Conservation (phyloP, 2,113 vertebrate species). For the Chionomys nivalis region DNA sequence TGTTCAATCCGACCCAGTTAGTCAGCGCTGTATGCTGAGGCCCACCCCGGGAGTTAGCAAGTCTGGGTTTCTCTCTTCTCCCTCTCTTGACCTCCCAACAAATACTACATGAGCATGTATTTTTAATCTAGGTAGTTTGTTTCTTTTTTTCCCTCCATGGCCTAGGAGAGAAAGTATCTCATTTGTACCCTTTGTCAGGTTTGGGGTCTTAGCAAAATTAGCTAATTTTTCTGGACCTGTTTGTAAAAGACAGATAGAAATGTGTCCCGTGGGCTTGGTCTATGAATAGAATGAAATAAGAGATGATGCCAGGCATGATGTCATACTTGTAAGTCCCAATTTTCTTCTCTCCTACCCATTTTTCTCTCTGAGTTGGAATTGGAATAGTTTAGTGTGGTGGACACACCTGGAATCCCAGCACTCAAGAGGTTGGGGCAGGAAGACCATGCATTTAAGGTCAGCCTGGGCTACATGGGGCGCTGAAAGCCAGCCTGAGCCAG, state of each 20-base stretch:
- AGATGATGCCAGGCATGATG: neutral
- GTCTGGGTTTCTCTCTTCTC: neutral
- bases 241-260: slow-evolving; percentile 10
- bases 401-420: neutral
- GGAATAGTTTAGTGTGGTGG: neutral
- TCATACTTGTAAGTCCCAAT: neutral
- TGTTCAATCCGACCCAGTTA: slow-evolving; percentile 5
- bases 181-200: slow-evolving; percentile 18
- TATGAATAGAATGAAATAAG: slow-evolving; percentile 36
- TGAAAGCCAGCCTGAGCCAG: neutral
- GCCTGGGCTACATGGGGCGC: neutral
- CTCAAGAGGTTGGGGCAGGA: neutral
- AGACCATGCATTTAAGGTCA: neutral
- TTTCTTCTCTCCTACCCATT: slow-evolving; percentile 17
- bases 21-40: neutral
- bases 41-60: neutral
- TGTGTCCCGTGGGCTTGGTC: neutral
- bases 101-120: neutral
- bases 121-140: neutral
- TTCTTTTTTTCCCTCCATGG: neutral
- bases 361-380: slow-evolving; percentile 55
- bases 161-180: slow-evolving; percentile 21
- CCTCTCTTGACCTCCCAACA: neutral
- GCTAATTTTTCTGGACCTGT: neutral
- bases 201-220: slow-evolving; percentile 45